Evolutionary conservation across 2,113 vertebrate species (phyloP).

Genomic region (Noctilio leporinus): DNA sequence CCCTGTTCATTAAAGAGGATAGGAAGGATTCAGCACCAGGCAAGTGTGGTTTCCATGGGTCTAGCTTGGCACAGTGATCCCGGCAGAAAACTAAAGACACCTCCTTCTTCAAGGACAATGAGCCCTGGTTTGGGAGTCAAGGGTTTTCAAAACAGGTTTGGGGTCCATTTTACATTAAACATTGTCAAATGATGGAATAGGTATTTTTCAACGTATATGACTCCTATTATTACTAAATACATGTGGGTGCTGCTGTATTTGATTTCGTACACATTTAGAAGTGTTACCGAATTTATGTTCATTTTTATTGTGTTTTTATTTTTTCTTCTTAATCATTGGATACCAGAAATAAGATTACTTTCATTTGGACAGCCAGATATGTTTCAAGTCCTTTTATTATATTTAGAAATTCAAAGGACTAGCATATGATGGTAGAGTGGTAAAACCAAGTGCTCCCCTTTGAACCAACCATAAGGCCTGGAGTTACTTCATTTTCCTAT

Average conservation of each 20-base stretch:
- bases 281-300: not conserved
- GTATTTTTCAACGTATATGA: not conserved
- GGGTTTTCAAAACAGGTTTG: not conserved
- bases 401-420: conserved; percentile 18
- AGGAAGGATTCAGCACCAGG: not conserved
- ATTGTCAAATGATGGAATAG: not conserved
- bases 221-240: not conserved
- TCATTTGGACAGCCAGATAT: not conserved
- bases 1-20: not conserved
- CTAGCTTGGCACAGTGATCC: not conserved
- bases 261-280: not conserved
- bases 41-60: too few relatives aligned
- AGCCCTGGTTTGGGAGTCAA: not conserved
- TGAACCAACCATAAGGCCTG: rapidly evolving
- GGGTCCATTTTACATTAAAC: too few relatives aligned
- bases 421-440: not conserved
- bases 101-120: not conserved
- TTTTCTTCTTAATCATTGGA: not conserved
- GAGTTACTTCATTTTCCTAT: not conserved
- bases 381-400: not conserved
- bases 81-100: not conserved
- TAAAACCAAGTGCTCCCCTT: not conserved
- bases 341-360: conserved; percentile 47
- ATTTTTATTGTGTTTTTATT: not conserved
- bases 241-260: not conserved